phyloP scores from a whole-genome alignment of 2,797 vertebrate species.

The Sardinella longiceps region DNA sequence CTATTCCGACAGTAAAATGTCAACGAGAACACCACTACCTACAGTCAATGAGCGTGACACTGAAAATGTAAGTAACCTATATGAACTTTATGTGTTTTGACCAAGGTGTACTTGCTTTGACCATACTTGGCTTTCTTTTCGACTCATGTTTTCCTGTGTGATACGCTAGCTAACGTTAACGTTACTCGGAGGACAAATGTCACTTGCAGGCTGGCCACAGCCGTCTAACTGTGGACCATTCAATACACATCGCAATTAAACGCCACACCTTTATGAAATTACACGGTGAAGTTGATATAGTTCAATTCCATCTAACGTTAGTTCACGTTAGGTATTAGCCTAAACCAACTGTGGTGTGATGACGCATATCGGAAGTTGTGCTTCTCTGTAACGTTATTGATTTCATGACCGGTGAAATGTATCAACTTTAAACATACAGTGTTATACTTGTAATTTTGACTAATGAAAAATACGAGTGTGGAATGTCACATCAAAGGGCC shows the following conservation, averaged over 20 bases:
- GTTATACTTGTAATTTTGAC: background rate
- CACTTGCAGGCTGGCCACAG: background rate
- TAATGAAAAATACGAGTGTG: background rate
- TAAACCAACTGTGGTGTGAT: constrained; percentile 7
- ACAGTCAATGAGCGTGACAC: constrained; percentile 89
- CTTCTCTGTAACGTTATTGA: constrained; percentile 6
- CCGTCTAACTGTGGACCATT: background rate
- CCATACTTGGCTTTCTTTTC: background rate
- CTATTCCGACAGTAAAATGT: constrained; percentile 76
- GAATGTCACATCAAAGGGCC: background rate
- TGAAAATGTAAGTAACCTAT: constrained; percentile 82
- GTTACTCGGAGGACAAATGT: background rate
- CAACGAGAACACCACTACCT: constrained; percentile 87
- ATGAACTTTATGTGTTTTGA: background rate
- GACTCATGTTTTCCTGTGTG: background rate
- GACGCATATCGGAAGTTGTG: constrained; percentile 26
- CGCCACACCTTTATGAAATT: background rate
- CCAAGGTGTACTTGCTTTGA: background rate
- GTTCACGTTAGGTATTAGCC: background rate
- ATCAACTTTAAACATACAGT: background rate
- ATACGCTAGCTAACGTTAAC: background rate
- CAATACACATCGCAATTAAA: background rate
- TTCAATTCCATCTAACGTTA: background rate
- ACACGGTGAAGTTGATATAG: background rate
- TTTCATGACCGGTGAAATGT: background rate